Conservation (phyloP, 2,797 vertebrate species). For the Rhynchonycteris naso region DNA sequence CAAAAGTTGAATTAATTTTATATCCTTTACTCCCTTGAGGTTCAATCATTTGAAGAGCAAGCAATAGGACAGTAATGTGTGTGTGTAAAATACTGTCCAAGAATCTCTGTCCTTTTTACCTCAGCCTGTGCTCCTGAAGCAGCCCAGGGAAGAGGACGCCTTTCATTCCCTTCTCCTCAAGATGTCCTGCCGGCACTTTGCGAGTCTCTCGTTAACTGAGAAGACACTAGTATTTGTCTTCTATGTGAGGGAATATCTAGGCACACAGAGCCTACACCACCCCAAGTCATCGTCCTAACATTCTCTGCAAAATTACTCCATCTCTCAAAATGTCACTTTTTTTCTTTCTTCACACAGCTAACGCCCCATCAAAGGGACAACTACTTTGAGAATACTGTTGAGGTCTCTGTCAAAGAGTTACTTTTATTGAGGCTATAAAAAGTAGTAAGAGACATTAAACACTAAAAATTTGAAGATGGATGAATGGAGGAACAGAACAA, state of each 20-base stretch:
- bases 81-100: background rate
- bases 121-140: background rate
- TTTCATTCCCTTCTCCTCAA: background rate
- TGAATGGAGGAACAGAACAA: background rate
- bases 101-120: constrained; percentile 1
- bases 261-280: background rate
- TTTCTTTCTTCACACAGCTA: background rate
- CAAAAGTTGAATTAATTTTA: constrained; percentile 32
- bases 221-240: background rate
- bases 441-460: background rate
- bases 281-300: background rate
- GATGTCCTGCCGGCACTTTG: background rate
- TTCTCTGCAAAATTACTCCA: background rate
- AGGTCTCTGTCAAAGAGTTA: background rate
- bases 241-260: background rate
- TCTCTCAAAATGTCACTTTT: background rate
- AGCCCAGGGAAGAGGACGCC: background rate
- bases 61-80: background rate
- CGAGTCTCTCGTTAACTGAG: background rate
- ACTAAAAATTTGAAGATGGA: background rate
- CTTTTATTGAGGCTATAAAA: constrained; percentile 15
- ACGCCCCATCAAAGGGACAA: background rate
- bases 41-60: background rate
- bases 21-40: background rate
- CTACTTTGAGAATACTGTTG: background rate